Evolutionary conservation across 2,113 vertebrate genomes (phyloP).

Genomic region (Mystacornis crossleyi): DNA sequence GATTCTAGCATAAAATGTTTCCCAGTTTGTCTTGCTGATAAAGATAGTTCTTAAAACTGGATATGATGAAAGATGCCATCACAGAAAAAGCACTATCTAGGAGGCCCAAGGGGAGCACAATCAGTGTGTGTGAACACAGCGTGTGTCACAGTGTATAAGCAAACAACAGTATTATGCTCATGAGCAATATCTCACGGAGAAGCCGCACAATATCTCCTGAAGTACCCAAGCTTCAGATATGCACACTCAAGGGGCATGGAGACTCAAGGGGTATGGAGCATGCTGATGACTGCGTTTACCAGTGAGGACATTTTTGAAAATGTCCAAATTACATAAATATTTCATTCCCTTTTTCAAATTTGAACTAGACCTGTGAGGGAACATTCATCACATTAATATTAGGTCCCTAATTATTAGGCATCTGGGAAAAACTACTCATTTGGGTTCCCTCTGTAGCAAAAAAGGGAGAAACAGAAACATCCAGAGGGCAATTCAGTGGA

Average conservation of each 20-base stretch:
- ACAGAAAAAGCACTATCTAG: neutral
- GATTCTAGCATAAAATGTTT: neutral
- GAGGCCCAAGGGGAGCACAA: slow-evolving; percentile 10
- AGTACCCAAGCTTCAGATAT: neutral
- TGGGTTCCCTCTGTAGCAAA: neutral
- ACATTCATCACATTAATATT: neutral
- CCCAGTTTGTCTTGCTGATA: slow-evolving; percentile 19
- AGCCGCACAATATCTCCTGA: neutral
- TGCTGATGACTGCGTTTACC: neutral
- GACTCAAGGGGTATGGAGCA: neutral
- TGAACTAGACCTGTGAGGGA: neutral
- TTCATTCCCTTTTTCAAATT: neutral
- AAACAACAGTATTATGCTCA: slow-evolving; percentile 20
- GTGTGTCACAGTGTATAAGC: slow-evolving; percentile 27
- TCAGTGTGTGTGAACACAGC: slow-evolving; percentile 13
- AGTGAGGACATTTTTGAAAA: neutral
- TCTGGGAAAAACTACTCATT: neutral
- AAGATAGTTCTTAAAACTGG: neutral
- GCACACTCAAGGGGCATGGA: neutral
- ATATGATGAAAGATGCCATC: slow-evolving; percentile 36
- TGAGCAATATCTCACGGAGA: neutral
- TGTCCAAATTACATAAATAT: neutral
- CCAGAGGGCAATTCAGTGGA: neutral
- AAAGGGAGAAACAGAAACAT: neutral
- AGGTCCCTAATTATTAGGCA: neutral